phyloP scores from a whole-genome alignment of 1,140 invertebrate genomes.

The Zaprionus kolodkinae region DNA sequence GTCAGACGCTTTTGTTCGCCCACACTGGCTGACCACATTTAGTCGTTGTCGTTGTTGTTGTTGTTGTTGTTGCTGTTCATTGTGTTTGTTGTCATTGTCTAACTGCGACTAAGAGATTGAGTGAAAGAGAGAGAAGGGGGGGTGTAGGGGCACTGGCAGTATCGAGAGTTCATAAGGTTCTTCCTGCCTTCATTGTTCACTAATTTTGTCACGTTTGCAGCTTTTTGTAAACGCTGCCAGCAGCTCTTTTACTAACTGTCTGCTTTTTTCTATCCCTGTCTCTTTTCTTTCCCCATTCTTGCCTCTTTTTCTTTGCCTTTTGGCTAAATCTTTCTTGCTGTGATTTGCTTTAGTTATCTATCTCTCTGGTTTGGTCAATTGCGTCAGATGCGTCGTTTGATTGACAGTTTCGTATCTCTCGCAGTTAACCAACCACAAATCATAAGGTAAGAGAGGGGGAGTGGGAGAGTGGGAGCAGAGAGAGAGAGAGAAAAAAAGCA shows the following conservation, averaged over 20 bases:
- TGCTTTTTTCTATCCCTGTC: conserved; percentile 30
- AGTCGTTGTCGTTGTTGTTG: conserved; percentile 49
- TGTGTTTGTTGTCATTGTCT: conserved; percentile 46
- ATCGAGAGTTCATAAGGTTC: conserved; percentile 68
- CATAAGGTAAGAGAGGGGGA: neutral
- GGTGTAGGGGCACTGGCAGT: conserved; percentile 17
- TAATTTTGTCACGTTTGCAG: conserved; percentile 83
- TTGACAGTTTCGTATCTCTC: conserved; percentile 22
- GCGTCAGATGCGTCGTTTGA: conserved; percentile 28
- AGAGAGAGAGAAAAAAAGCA: neutral
- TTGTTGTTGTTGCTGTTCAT: conserved; percentile 43
- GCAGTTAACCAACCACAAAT: conserved; percentile 3
- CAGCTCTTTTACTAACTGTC: conserved; percentile 1
- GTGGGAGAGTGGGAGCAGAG: too few species aligned
- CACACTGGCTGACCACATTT: conserved; percentile 74
- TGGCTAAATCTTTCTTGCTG: conserved; percentile 62
- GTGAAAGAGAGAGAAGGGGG: neutral
- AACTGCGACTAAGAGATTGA: conserved; percentile 27
- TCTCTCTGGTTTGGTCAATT: conserved; percentile 4
- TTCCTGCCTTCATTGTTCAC: conserved; percentile 73
- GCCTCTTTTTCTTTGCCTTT: conserved; percentile 26
- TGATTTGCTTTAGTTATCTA: conserved; percentile 45
- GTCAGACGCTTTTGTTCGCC: conserved; percentile 72
- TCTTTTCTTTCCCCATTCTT: too few species aligned
- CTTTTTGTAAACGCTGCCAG: conserved; percentile 49